A percentile compares a stretch with the other conserved stretches of the same genome.
Conservation (phyloP, 2,113 vertebrate species). For the Clarias gariepinus region DNA sequence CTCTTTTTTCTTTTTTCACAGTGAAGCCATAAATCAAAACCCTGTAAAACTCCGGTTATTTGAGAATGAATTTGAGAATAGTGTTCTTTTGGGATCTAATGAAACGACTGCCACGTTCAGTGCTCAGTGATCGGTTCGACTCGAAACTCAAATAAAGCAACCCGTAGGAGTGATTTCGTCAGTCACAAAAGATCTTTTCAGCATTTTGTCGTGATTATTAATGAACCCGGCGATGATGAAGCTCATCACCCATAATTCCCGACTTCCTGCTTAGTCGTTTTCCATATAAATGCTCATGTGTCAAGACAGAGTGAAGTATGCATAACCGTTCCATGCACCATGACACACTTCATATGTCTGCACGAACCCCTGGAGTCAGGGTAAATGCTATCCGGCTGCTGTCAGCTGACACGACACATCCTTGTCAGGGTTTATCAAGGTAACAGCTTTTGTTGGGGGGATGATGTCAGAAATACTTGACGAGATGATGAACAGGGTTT, state of each 20-base stretch:
- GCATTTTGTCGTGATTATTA: neutral
- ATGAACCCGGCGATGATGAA: constrained; percentile 38
- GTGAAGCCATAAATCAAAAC: constrained; percentile 28
- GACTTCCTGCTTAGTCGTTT: neutral
- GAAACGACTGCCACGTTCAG: constrained; percentile 12
- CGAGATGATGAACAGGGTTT: constrained; percentile 12
- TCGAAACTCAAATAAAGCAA: constrained; percentile 27
- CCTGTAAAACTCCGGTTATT: neutral
- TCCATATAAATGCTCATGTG: constrained; percentile 9
- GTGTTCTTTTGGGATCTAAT: constrained; percentile 7
- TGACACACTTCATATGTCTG: constrained; percentile 8
- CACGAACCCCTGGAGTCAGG: neutral
- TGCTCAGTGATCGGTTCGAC: constrained; percentile 23
- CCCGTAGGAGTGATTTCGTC: constrained; percentile 7
- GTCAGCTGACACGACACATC: constrained; percentile 21
- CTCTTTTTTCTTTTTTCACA: neutral
- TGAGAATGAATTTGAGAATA: neutral
- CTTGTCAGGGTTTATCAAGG: neutral
- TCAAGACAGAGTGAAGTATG: neutral
- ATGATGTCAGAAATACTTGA: neutral
- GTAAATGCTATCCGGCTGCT: constrained; percentile 24
- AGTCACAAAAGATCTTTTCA: neutral
- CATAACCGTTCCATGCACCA: neutral
- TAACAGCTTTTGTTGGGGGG: neutral
- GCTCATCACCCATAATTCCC: constrained; percentile 46